Percentiles rank a stretch among this genome's conserved stretches.
Conservation (phyloP, 2,888 invertebrate species). For the Epistrophella euchroma region DNA sequence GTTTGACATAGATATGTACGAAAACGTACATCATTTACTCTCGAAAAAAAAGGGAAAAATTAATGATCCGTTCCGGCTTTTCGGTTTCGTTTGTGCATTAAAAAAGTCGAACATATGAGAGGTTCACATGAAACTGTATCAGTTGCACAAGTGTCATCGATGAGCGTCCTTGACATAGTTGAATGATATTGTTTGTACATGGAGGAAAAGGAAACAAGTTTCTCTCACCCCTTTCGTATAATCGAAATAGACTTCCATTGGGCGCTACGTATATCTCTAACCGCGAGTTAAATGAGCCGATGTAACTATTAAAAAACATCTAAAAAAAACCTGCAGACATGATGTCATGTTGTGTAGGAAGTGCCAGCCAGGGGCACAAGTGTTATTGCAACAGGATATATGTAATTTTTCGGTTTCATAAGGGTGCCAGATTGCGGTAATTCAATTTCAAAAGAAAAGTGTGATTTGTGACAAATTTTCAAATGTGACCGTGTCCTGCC, state of each 20-base stretch:
- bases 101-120: constrained; percentile 74
- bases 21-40: constrained; percentile 3
- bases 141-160: constrained; percentile 74
- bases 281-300: constrained; percentile 61
- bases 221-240: constrained; percentile 60
- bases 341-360: constrained; percentile 10
- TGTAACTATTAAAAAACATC: constrained; percentile 60
- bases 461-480: constrained; percentile 73
- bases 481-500: constrained; percentile 9
- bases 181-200: constrained; percentile 39
- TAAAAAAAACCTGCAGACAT: constrained; percentile 40
- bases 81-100: constrained; percentile 34
- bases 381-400: constrained; percentile 10
- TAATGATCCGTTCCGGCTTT: constrained; percentile 73
- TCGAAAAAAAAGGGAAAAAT: constrained; percentile 56
- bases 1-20: constrained; percentile 26
- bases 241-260: background rate
- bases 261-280: background rate
- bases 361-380: constrained; percentile 26
- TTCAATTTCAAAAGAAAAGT: constrained; percentile 62
- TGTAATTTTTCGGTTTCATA: constrained; percentile 17
- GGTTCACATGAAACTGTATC: constrained; percentile 73
- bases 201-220: constrained; percentile 55
- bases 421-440: constrained; percentile 70
- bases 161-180: constrained; percentile 69